These are phyloP conservation scores for Eupeodes latifasciatus DNA, from an alignment of 2,888 invertebrate genomes.

Conservation along the genomic window DNA sequence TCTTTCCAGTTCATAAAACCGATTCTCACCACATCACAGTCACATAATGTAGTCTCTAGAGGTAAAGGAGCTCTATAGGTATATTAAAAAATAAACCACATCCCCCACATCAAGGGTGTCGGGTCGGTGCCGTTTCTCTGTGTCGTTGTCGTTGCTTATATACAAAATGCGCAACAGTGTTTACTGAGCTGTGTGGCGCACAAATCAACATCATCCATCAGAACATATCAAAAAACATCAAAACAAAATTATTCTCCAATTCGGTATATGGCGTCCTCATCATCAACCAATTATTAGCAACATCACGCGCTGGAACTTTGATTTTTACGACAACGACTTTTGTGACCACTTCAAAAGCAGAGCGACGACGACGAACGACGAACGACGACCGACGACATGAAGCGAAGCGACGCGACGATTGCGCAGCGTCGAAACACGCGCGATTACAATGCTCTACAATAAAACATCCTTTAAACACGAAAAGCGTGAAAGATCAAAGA, in stretches of 20 bases:
- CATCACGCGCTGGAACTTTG: slow-evolving; percentile 69
- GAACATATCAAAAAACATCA: background rate
- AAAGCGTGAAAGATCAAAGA: slow-evolving; percentile 76
- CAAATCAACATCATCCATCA: slow-evolving; percentile 18
- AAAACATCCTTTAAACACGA: slow-evolving; percentile 75
- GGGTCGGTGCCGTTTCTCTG: background rate
- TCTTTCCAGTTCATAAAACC: slow-evolving; percentile 58
- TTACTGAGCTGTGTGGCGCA: slow-evolving; percentile 58
- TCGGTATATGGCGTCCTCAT: slow-evolving; percentile 51
- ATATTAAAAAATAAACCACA: slow-evolving; percentile 53
- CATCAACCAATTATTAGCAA: slow-evolving; percentile 72
- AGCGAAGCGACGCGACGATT: no score
- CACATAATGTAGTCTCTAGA: background rate
- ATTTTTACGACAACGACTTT: slow-evolving; percentile 70
- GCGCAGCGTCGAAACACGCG: slow-evolving; percentile 12
- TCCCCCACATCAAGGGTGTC: slow-evolving; percentile 72
- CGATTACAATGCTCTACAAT: slow-evolving; percentile 70
- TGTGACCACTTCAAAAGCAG: slow-evolving; percentile 72
- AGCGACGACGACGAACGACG: background rate
- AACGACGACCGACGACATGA: no score
- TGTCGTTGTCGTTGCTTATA: background rate
- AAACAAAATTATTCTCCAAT: slow-evolving; percentile 43
- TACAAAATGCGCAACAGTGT: slow-evolving; percentile 58
- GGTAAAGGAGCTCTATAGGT: background rate
- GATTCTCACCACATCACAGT: slow-evolving; percentile 70